Conservation (phyloP, 2,113 vertebrate species). For the Corvus moneduloides region DNA sequence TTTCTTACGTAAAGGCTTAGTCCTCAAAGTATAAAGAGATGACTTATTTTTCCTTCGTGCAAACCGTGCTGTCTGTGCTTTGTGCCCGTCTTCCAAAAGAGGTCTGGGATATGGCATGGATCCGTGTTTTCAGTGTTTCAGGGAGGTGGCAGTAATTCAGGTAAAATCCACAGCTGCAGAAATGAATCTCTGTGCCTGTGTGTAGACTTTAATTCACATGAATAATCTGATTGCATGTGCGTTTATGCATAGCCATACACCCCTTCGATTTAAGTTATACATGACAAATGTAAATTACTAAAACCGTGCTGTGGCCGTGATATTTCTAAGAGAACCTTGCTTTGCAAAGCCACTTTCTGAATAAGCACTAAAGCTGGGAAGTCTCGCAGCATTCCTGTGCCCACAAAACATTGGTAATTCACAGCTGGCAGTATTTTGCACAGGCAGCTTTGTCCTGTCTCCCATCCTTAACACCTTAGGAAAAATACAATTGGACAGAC, state of each 20-base stretch:
- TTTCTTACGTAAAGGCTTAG: rapidly evolving
- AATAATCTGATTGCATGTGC: neutral
- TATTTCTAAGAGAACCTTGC: neutral
- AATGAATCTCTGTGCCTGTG: neutral
- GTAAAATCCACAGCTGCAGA: neutral
- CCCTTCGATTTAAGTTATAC: neutral
- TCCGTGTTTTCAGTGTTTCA: rapidly evolving
- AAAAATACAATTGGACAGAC: neutral
- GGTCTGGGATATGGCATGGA: rapidly evolving
- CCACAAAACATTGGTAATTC: neutral
- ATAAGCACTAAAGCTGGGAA: neutral
- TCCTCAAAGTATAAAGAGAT: neutral
- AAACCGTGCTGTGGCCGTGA: rapidly evolving
- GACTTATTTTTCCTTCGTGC: rapidly evolving
- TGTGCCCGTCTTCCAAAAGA: rapidly evolving
- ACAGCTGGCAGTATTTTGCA: neutral
- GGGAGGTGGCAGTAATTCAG: neutral
- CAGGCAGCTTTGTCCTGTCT: neutral
- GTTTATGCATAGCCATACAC: rapidly evolving
- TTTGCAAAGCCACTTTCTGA: neutral
- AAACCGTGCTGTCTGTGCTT: rapidly evolving
- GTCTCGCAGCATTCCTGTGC: rapidly evolving
- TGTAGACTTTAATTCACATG: rapidly evolving
- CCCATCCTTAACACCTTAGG: neutral
- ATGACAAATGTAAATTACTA: neutral